Evolutionary conservation across 2,888 invertebrate genomes (phyloP), one percentile per base, ranked within the genome.

Genomic region (Himalopsyche japonica): DNA sequence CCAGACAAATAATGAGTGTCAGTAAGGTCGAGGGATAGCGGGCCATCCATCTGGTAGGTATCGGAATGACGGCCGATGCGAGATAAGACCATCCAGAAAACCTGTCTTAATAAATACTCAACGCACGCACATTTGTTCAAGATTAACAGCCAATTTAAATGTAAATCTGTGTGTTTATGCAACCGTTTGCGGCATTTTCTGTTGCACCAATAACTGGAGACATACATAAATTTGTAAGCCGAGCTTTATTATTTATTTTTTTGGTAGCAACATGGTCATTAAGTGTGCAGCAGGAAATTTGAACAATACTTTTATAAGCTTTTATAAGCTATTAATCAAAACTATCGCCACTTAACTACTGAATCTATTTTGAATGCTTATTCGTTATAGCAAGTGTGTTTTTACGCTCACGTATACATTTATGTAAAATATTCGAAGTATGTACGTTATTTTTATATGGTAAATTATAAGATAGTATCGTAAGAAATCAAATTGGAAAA

Each of bases 131-230:
- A 43, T 76, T 78, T 43, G 78, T 49, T 64, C 64, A 64, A 84
- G 81, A 81, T 84, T 84, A 84, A 84, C 84, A 84, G 84, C 70
- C 84, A 81, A 84, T 84, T 81, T 84, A 84, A 84, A 84, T 84
- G 84, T 57, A 81, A 84, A 84, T 84, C 83, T 32, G 18, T 47
- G 80, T 83, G 83, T 80, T 83, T 83, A 80, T 83, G 83, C 83
- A 83, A 83, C 83, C 83, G 83, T 47, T 64, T 82, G 24, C 32
- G 76, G 34, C 76, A 30, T 76, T 32, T 76, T 76, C 30, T 76
- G 34, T 76, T 76, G 76, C 76, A 76, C 76, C 76, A 34, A 76
- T 34, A 57, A 57, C 57, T 20, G 57, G 57, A 20, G 57, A 57
- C 57, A 57, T 7, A 57, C 57, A 57, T 57, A 57, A 57, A 57